These are phyloP conservation scores for Leucophenga varia DNA, from an alignment of 1,140 invertebrate species.

Conservation along the genomic window DNA sequence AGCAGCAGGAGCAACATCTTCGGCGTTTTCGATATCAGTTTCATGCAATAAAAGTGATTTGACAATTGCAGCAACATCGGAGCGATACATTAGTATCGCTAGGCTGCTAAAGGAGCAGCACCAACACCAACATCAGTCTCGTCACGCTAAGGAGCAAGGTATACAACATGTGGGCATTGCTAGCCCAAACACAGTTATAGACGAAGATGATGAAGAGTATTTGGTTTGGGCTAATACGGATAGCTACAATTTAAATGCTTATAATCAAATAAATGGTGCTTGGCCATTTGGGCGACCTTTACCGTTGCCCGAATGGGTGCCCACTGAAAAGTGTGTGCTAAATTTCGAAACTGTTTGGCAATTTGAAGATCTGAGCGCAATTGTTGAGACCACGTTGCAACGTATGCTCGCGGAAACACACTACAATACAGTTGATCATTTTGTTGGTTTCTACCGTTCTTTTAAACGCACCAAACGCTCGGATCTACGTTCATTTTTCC, in stretches of 20 bases:
- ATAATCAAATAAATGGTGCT: constrained; percentile 58
- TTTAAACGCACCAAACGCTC: constrained; percentile 66
- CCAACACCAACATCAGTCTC: constrained; percentile 18
- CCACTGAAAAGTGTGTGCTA: constrained; percentile 56
- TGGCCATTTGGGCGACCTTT: constrained; percentile 67
- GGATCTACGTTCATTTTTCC: constrained; percentile 69
- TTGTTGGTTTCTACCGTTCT: constrained; percentile 75
- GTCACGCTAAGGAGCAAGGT: constrained; percentile 2
- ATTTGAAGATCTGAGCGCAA: constrained; percentile 77
- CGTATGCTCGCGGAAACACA: constrained; percentile 74
- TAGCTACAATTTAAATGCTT: constrained; percentile 54
- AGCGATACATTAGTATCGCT: constrained; percentile 45
- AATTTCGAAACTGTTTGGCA: constrained; percentile 61
- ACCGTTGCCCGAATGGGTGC: constrained; percentile 68
- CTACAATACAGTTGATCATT: constrained; percentile 86
- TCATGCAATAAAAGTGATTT: constrained; percentile 24
- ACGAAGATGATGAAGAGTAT: constrained; percentile 6
- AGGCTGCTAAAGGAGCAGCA: constrained; percentile 39
- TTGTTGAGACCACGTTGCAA: constrained; percentile 74
- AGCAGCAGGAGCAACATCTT: not conserved
- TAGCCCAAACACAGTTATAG: not conserved
- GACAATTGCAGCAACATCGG: constrained; percentile 46
- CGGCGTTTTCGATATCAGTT: too few species aligned
- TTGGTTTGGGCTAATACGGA: constrained; percentile 39
- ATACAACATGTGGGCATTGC: not conserved